Evolutionary conservation across 2,113 vertebrate species (phyloP).

Genomic region (Odobenus rosmarus): DNA sequence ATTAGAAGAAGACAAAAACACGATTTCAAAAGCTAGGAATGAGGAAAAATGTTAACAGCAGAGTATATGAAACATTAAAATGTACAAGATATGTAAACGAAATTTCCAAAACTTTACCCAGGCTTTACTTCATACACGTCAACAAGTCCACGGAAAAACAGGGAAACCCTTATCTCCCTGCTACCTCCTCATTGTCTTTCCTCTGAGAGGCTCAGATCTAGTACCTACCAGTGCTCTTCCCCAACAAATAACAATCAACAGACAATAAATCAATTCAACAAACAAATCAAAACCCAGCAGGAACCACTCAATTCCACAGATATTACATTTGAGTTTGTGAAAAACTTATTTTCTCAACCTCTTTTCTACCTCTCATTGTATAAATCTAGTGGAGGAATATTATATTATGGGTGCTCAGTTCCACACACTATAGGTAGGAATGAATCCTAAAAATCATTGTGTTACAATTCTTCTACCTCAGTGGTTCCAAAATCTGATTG

Average conservation of each 20-base stretch:
- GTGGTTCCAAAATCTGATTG: background rate
- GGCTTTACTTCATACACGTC: background rate
- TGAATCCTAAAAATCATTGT: background rate
- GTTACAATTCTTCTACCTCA: background rate
- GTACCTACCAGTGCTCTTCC: background rate
- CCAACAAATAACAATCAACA: background rate
- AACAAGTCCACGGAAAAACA: background rate
- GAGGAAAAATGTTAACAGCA: background rate
- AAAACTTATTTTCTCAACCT: background rate
- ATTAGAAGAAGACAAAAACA: background rate
- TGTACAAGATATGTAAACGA: background rate
- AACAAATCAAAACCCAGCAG: background rate
- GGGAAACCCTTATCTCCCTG: accelerated
- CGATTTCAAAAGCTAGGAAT: background rate
- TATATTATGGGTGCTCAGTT: background rate
- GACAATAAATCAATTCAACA: background rate
- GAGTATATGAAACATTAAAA: background rate
- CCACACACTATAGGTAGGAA: background rate
- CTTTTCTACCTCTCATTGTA: background rate
- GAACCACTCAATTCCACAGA: background rate
- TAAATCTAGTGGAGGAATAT: background rate
- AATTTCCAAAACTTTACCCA: background rate
- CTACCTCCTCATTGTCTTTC: background rate
- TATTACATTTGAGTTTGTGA: background rate
- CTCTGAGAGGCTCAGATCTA: background rate